phyloP scores from a whole-genome alignment of 2,888 invertebrate species.

The Lasioglossum pauxillum region DNA sequence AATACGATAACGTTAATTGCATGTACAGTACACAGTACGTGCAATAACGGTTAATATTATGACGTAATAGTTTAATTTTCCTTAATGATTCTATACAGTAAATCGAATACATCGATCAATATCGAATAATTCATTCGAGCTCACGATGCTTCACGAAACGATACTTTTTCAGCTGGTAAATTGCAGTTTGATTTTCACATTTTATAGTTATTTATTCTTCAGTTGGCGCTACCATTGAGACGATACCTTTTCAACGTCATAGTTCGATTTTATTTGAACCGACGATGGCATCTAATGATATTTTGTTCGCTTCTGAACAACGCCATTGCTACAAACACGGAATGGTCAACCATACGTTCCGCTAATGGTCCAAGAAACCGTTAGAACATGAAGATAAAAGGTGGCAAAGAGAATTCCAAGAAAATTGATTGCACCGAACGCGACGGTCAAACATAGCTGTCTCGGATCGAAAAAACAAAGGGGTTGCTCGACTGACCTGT shows the following conservation, averaged over 20 bases:
- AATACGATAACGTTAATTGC: neutral
- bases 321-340: neutral
- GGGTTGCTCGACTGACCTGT: conserved; percentile 1
- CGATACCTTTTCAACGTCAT: neutral
- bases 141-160: neutral
- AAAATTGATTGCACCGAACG: neutral
- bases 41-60: neutral
- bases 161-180: neutral
- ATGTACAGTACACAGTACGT: neutral
- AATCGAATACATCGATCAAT: neutral
- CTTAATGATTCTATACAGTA: too few species aligned
- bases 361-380: neutral
- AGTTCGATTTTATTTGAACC: neutral
- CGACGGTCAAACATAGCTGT: neutral
- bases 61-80: neutral
- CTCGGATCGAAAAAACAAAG: neutral
- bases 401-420: neutral
- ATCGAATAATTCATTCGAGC: neutral
- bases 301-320: too few species aligned
- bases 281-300: neutral
- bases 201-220: neutral
- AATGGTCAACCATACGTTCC: neutral
- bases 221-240: too few species aligned
- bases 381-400: neutral
- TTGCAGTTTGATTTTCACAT: neutral